Conservation (phyloP, 2,113 vertebrate species). For the Pantherophis guttatus region DNA sequence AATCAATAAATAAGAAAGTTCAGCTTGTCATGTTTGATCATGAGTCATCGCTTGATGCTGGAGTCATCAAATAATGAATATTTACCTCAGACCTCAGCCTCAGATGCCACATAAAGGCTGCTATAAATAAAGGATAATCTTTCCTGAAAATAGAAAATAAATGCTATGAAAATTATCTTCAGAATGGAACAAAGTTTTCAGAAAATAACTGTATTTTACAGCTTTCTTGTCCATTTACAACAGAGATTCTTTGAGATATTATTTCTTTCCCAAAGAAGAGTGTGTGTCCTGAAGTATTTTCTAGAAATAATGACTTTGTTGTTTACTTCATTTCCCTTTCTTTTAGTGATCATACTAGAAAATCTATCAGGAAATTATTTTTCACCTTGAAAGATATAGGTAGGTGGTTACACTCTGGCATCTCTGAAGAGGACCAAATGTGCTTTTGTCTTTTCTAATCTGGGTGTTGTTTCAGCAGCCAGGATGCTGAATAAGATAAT, state of each 20-base stretch:
- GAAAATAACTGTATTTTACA: neutral
- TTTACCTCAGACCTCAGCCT: neutral
- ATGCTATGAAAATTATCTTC: neutral
- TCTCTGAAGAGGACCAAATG: conserved; percentile 17
- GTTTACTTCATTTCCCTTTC: conserved; percentile 35
- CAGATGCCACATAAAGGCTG: neutral
- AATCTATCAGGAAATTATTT: conserved; percentile 11
- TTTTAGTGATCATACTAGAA: conserved; percentile 16
- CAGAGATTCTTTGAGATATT: neutral
- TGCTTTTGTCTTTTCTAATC: conserved; percentile 36
- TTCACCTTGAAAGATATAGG: conserved; percentile 7
- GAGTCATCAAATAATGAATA: neutral
- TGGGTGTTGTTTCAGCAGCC: neutral
- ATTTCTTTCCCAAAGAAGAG: neutral
- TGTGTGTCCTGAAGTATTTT: conserved; percentile 11
- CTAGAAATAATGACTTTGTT: conserved; percentile 24
- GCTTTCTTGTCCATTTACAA: neutral
- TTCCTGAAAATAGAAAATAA: neutral
- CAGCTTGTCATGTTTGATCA: neutral
- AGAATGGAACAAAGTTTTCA: conserved; percentile 4
- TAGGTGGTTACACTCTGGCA: neutral
- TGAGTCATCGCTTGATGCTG: neutral
- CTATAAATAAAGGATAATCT: neutral
- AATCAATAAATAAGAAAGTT: neutral
- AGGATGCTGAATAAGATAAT: conserved; percentile 16